Evolutionary conservation across 2,888 invertebrate genomes (phyloP), one percentile per base, ranked within the genome.

Genomic region (Empis livida): DNA sequence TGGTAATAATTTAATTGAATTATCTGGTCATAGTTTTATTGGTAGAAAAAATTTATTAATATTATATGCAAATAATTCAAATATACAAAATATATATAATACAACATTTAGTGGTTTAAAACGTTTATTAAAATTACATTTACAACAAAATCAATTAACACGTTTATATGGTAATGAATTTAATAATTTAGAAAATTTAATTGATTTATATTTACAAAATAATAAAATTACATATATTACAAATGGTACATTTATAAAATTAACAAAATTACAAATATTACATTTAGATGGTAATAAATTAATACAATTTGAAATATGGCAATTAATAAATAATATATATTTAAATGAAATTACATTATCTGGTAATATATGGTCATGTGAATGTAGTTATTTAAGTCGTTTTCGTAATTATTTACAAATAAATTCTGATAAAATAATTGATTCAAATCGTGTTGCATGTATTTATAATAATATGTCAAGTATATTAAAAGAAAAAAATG

Each of bases 351-450:
- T 93, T 58, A 83, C 83, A 46, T 73, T 93, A 53, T 78, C 84
- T 48, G 81, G 81, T 58, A 93, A 93, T 67, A 83, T 84, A 44
- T 93, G 92, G 92, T 86, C 86, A 54, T 93, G 93, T 70, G 89
- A 90, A 64, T 94, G 93, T 71, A 78, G 79, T 57, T 91, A 86
- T 67, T 71, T 90, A 59, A 80, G 82, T 57, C 79, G 81, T 63
- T 86, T 85, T 62, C 79, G 86, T 59, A 78, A 77, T 56, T 92
- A 89, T 81, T 76, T 91, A 61, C 79, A 79, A 58, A 77, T 79
- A 51, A 86, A 86, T 66, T 74, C 79, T 42, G 85, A 82, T 50
- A 89, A 89, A 74, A 83, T 92, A 45, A 75, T 80, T 55, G 91
- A 92, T 63, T 81, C 83, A 43, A 75, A 77, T 51, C 79, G 78